Conservation (phyloP, 2,888 invertebrate genomes). For the Mesochorus sp. region DNA sequence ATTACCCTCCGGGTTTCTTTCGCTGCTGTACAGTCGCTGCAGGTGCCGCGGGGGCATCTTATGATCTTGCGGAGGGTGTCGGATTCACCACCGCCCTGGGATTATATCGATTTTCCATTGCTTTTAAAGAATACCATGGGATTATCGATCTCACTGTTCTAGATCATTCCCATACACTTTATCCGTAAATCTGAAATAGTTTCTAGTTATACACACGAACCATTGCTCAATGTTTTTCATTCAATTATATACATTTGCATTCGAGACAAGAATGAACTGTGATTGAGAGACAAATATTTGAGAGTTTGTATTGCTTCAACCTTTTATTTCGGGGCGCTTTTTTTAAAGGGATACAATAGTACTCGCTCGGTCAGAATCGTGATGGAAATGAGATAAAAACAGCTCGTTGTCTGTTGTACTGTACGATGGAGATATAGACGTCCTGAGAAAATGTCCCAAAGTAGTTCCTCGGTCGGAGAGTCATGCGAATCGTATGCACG, state of each 20-base stretch:
- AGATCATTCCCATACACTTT: conserved; percentile 36
- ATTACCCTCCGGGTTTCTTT: neutral
- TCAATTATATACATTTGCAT: too few species aligned
- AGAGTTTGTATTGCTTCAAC: conserved; percentile 30
- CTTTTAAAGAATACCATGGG: conserved; percentile 37
- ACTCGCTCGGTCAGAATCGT: conserved; percentile 15
- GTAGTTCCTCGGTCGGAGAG: conserved; percentile 47
- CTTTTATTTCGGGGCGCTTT: conserved; percentile 16
- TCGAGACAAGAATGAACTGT: neutral
- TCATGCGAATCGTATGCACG: conserved; percentile 56
- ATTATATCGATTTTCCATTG: conserved; percentile 58
- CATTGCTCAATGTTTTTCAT: too few species aligned
- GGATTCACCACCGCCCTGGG: conserved; percentile 42
- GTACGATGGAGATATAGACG: neutral
- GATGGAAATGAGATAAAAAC: conserved; percentile 12
- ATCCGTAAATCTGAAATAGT: neutral
- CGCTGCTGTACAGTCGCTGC: conserved; percentile 8
- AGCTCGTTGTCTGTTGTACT: neutral
- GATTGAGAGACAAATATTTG: neutral
- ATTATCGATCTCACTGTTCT: conserved; percentile 43
- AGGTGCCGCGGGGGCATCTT: conserved; percentile 54
- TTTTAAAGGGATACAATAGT: conserved; percentile 20
- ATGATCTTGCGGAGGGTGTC: conserved; percentile 59
- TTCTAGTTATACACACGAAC: too few species aligned
- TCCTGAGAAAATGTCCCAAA: conserved; percentile 59